These are phyloP conservation scores for Dendrocincla tyrannina DNA, from an alignment of 2,797 vertebrate genomes.

Conservation along the genomic window DNA sequence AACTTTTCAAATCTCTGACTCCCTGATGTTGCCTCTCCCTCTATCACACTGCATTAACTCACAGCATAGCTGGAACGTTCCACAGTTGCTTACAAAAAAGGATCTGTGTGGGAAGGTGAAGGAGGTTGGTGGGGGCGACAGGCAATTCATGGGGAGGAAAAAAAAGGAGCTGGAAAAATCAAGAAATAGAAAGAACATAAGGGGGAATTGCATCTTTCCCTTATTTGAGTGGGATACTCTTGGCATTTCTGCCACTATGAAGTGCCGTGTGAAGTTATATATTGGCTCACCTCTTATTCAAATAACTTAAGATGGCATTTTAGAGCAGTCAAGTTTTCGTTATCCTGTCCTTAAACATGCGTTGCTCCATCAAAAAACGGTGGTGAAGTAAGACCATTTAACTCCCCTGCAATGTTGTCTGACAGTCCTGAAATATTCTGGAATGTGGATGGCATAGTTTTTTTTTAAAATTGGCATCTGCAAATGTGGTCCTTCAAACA, in stretches of 20 bases:
- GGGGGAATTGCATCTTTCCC: slow-evolving; percentile 38
- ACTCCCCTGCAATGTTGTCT: neutral
- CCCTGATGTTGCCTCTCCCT: slow-evolving; percentile 48
- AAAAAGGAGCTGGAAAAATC: slow-evolving; percentile 43
- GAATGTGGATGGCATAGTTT: neutral
- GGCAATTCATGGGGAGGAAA: slow-evolving; percentile 29
- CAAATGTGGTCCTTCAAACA: neutral
- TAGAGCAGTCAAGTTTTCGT: neutral
- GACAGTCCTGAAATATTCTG: neutral
- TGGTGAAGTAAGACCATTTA: neutral
- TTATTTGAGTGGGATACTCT: slow-evolving; percentile 20
- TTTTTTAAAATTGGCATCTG: neutral
- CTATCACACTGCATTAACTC: neutral
- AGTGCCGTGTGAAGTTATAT: neutral
- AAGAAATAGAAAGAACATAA: slow-evolving; percentile 55
- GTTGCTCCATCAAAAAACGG: neutral
- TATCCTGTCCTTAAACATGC: neutral
- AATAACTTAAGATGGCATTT: slow-evolving; percentile 8
- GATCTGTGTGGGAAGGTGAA: slow-evolving; percentile 61
- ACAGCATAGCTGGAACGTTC: slow-evolving; percentile 3
- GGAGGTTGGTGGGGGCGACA: slow-evolving; percentile 31
- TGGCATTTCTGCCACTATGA: slow-evolving; percentile 49
- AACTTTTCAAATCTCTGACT: slow-evolving; percentile 4
- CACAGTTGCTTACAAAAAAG: slow-evolving; percentile 21
- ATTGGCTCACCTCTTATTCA: slow-evolving; percentile 16